These are phyloP conservation scores for Semnornis frantzii DNA, from an alignment of 2,113 vertebrate genomes.

Conservation along the genomic window DNA sequence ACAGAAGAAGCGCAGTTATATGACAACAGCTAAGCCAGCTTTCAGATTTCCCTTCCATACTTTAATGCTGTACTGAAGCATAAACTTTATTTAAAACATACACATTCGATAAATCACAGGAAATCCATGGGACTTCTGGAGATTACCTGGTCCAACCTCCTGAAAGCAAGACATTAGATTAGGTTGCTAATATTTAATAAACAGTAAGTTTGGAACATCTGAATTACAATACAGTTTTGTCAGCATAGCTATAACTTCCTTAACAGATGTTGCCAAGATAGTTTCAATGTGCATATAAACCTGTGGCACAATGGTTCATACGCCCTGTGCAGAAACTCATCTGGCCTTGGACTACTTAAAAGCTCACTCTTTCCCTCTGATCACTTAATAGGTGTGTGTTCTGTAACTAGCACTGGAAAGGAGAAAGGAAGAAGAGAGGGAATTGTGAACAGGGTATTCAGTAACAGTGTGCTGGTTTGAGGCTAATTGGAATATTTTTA, in stretches of 20 bases:
- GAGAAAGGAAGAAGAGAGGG: background rate
- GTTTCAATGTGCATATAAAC: background rate
- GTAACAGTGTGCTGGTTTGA: background rate
- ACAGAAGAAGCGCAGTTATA: background rate
- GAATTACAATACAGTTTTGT: background rate
- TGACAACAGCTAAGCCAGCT: background rate
- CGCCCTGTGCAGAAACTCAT: background rate
- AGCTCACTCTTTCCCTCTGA: background rate
- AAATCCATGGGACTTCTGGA: background rate
- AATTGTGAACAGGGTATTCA: background rate
- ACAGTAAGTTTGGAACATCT: background rate
- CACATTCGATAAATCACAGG: background rate
- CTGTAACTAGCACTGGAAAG: background rate
- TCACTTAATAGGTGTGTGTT: background rate
- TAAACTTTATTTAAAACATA: background rate
- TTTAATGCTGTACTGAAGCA: background rate
- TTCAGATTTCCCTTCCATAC: background rate
- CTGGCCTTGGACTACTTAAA: background rate
- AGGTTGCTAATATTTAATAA: background rate
- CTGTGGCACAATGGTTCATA: rapidly evolving
- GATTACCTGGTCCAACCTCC: background rate
- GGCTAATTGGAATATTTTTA: too few relatives aligned
- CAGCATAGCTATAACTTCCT: background rate
- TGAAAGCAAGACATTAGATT: background rate
- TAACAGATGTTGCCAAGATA: background rate